These are phyloP conservation scores for Anoplolepis gracilipes DNA, from an alignment of 1,140 invertebrate species.

Conservation along the genomic window DNA sequence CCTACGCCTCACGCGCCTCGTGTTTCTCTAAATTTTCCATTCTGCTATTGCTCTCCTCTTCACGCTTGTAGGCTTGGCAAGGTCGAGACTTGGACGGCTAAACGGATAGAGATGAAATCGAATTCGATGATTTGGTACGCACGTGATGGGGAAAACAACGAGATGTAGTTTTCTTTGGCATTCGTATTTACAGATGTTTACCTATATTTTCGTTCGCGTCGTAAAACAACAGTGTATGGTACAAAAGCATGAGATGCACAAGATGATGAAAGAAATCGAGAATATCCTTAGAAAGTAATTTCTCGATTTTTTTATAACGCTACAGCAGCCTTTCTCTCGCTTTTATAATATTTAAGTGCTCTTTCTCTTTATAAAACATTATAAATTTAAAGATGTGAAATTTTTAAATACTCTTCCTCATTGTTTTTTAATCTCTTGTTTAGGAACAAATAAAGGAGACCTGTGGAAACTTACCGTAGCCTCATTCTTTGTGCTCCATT, in stretches of 20 bases:
- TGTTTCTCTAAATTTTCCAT: constrained; percentile 65
- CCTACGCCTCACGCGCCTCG: not conserved
- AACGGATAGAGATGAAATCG: constrained; percentile 13
- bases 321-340: not conserved
- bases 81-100: constrained; percentile 1
- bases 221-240: too few species aligned
- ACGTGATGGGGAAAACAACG: not conserved
- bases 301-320: not conserved
- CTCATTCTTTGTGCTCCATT: not conserved
- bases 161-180: constrained; percentile 5
- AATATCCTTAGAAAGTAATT: not conserved
- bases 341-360: not conserved
- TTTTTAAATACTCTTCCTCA: too few species aligned
- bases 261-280: not conserved
- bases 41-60: constrained; percentile 32
- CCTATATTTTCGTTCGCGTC: not conserved
- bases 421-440: too few species aligned
- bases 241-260: not conserved
- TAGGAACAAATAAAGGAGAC: too few species aligned
- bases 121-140: not conserved
- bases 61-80: not conserved
- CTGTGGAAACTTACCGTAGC: constrained; percentile 24
- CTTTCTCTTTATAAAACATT: too few species aligned
- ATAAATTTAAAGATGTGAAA: too few species aligned
- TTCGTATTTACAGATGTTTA: not conserved